A percentile compares a stretch with the other conserved stretches of the same genome.
These are phyloP conservation scores for Chrysolina americana DNA, from an alignment of 2,888 invertebrate genomes.

Conservation along the genomic window DNA sequence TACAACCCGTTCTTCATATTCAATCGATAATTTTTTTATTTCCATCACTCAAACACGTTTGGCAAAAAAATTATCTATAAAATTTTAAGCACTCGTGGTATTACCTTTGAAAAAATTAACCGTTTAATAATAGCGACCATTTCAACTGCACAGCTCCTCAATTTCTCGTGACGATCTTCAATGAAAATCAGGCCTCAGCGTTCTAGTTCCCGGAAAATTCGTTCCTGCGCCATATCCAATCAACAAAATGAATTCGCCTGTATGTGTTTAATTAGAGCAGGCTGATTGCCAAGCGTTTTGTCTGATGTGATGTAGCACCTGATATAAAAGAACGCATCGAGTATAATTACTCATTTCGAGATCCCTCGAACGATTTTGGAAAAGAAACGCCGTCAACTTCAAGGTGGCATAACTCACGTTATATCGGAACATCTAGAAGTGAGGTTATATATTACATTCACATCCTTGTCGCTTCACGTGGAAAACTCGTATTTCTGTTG, in stretches of 20 bases:
- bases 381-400: slow-evolving; percentile 7
- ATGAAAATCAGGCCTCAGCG: no score
- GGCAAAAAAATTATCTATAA: no score
- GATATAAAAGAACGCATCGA: slow-evolving; percentile 8
- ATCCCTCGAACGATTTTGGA: neutral
- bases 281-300: slow-evolving; percentile 6
- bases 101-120: no score
- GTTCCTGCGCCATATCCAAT: slow-evolving; percentile 1
- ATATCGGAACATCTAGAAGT: slow-evolving; percentile 6
- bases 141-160: no score
- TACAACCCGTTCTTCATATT: no score
- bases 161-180: no score
- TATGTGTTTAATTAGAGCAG: slow-evolving; percentile 11
- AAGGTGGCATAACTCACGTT: neutral
- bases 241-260: slow-evolving; percentile 9
- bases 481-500: neutral
- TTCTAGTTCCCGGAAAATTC: neutral
- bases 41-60: no score
- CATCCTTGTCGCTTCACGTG: neutral
- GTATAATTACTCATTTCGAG: slow-evolving; percentile 12
- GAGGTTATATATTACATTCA: neutral
- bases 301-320: slow-evolving; percentile 10
- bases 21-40: no score
- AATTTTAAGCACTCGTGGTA: no score
- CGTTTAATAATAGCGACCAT: no score